phyloP scores from a whole-genome alignment of 1,140 invertebrate species.

The Zaprionus lachaisei region DNA sequence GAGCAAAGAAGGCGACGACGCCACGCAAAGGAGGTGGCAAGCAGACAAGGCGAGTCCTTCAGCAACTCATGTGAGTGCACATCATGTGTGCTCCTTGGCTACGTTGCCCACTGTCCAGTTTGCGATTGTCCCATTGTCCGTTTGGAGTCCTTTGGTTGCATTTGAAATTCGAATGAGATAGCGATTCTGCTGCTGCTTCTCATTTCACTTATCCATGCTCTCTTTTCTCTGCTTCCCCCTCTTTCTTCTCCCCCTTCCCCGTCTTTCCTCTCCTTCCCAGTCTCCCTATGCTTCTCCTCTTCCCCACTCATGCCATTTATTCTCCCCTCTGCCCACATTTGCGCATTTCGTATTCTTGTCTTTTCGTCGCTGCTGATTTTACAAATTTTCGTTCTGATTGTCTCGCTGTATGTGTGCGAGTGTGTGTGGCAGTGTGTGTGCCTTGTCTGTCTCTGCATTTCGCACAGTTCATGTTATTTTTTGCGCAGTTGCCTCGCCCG shows the following conservation, averaged over 20 bases:
- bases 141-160: conserved; percentile 49
- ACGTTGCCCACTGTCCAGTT: neutral
- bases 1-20: conserved; percentile 17
- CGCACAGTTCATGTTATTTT: conserved; percentile 75
- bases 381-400: conserved; percentile 75
- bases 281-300: too few relatives aligned
- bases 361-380: conserved; percentile 69
- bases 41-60: neutral
- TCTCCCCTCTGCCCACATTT: too few relatives aligned
- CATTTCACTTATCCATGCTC: conserved; percentile 35
- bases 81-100: conserved; percentile 36
- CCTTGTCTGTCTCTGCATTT: conserved; percentile 60
- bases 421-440: conserved; percentile 37
- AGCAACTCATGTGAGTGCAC: conserved; percentile 11
- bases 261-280: neutral
- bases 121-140: neutral
- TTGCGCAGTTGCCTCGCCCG: conserved; percentile 74
- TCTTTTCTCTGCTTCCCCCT: neutral
- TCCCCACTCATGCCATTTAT: neutral
- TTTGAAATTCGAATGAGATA: conserved; percentile 79
- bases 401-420: conserved; percentile 26
- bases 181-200: neutral
- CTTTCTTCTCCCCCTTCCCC: neutral
- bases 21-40: neutral
- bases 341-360: conserved; percentile 27